Conservation (phyloP, 2,113 vertebrate species). For the Xyliphius kryptos region DNA sequence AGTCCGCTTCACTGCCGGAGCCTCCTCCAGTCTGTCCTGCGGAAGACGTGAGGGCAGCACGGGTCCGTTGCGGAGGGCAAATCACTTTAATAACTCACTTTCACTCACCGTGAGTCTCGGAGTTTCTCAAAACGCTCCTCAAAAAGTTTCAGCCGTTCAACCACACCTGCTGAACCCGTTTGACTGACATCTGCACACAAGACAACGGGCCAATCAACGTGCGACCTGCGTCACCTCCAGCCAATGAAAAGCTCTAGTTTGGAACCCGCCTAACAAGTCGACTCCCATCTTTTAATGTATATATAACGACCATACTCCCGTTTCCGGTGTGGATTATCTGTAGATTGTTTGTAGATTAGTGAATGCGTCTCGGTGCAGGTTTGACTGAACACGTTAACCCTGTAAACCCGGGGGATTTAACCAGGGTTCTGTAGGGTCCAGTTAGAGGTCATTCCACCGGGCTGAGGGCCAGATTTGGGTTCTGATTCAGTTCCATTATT, state of each 20-base stretch:
- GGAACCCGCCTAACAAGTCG: background rate
- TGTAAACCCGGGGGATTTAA: too few species aligned
- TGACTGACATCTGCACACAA: constrained; percentile 45
- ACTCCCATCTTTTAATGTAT: background rate
- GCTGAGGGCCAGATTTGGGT: too few species aligned
- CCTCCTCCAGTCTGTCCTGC: too few species aligned
- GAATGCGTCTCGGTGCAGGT: too few species aligned
- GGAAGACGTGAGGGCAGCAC: too few species aligned
- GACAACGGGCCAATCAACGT: background rate
- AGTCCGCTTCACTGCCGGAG: too few species aligned
- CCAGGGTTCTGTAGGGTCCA: too few species aligned
- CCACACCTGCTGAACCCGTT: constrained; percentile 59
- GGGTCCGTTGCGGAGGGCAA: too few species aligned
- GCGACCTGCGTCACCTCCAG: constrained; percentile 15
- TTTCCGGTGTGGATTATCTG: background rate
- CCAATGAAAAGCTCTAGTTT: background rate
- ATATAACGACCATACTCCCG: background rate
- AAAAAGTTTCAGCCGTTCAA: constrained; percentile 62
- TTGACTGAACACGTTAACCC: too few species aligned
- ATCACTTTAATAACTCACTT: constrained; percentile 46
- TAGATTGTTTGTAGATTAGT: background rate
- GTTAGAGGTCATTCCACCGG: too few species aligned
- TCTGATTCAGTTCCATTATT: too few species aligned
- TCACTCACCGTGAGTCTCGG: constrained; percentile 66
- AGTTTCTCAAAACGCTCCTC: constrained; percentile 64